Conservation (phyloP, 1,140 invertebrate genomes). For the Nasonia longicornis region DNA sequence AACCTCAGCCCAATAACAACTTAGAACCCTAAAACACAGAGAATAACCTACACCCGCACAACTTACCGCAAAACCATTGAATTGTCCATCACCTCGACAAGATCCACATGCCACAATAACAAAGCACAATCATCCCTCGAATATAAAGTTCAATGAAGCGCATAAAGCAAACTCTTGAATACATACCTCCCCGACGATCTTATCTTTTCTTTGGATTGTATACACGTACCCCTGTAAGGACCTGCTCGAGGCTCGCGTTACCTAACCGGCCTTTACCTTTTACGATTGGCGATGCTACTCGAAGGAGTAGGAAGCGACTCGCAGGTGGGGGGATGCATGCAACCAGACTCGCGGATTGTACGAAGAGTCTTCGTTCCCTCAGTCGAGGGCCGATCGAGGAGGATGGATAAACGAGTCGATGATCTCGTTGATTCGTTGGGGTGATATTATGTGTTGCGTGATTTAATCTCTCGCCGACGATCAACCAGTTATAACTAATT, state of each 20-base stretch:
- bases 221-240: conserved; percentile 49
- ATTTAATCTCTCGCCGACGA: too few species aligned
- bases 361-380: too few species aligned
- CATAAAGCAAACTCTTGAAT: neutral
- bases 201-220: conserved; percentile 4
- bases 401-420: neutral
- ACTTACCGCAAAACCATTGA: neutral
- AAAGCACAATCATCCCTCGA: neutral
- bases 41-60: neutral
- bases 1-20: too few species aligned
- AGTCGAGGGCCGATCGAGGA: neutral
- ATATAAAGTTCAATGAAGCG: neutral
- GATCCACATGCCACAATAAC: neutral
- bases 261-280: conserved; percentile 63
- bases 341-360: too few species aligned
- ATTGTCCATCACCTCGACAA: neutral
- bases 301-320: neutral
- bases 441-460: too few species aligned
- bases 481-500: too few species aligned
- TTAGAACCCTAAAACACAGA: too few species aligned
- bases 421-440: too few species aligned
- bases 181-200: neutral
- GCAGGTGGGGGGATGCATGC: neutral
- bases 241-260: conserved; percentile 53
- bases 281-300: conserved; percentile 50